These are phyloP conservation scores for Eutrigla gurnardus DNA, from an alignment of 2,797 vertebrate genomes.

Conservation along the genomic window DNA sequence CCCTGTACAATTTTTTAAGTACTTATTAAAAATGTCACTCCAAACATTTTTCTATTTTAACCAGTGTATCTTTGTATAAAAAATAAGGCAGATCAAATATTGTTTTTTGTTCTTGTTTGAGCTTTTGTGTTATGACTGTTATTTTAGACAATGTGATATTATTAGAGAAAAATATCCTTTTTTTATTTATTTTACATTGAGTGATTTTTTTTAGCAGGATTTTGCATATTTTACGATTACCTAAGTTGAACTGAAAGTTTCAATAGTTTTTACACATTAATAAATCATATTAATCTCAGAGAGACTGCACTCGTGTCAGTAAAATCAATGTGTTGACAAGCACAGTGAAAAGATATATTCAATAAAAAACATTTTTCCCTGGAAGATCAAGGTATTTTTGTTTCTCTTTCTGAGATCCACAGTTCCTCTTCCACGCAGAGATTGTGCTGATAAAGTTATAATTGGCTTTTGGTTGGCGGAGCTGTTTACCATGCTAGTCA, in stretches of 20 bases:
- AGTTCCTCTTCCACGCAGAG: conserved; percentile 66
- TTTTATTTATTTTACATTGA: neutral
- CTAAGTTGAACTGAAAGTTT: conserved; percentile 66
- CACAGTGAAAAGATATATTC: conserved; percentile 66
- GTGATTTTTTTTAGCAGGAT: conserved; percentile 43
- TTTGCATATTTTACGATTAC: conserved; percentile 47
- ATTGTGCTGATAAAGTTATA: conserved; percentile 83
- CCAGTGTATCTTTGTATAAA: conserved; percentile 1
- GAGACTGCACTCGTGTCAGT: conserved; percentile 70
- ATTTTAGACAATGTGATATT: conserved; percentile 28
- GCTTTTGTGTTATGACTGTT: conserved; percentile 18
- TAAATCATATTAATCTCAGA: conserved; percentile 68
- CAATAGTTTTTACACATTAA: conserved; percentile 59
- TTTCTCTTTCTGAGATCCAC: conserved; percentile 64
- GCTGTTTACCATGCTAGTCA: conserved; percentile 84
- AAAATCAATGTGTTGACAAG: conserved; percentile 80
- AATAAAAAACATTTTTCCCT: conserved; percentile 55
- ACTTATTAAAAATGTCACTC: conserved; percentile 3
- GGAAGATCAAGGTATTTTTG: conserved; percentile 83
- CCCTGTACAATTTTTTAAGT: neutral
- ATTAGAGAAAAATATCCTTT: conserved; percentile 20
- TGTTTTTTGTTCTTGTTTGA: conserved; percentile 29
- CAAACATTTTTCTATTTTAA: conserved; percentile 8
- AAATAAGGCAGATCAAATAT: conserved; percentile 17
- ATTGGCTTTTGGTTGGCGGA: conserved; percentile 82